A percentile compares a stretch with the other conserved stretches of the same genome.
Conservation (phyloP, 2,113 vertebrate genomes). For the Leptobrachium ailaonicum region DNA sequence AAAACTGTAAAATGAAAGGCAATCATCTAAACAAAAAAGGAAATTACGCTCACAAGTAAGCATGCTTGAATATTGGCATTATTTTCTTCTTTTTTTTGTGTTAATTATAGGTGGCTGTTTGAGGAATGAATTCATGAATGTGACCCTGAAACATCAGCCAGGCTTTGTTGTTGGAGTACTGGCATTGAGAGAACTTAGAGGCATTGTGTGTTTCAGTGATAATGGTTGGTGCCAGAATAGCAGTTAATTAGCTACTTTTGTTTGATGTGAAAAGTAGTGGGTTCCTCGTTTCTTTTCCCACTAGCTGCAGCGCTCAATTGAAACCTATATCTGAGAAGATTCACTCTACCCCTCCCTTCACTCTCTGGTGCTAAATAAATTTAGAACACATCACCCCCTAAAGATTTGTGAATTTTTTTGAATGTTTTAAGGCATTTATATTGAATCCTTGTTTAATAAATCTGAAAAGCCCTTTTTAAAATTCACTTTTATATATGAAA, state of each 20-base stretch:
- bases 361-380: no score
- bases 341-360: neutral
- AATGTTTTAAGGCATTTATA: no score
- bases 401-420: no score
- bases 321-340: constrained; percentile 56
- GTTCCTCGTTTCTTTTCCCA: constrained; percentile 57
- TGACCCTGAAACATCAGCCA: constrained; percentile 72
- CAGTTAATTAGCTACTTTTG: constrained; percentile 75
- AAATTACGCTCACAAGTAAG: constrained; percentile 55
- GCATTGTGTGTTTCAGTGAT: constrained; percentile 71
- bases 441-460: no score
- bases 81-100: constrained; percentile 65
- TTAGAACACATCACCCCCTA: no score
- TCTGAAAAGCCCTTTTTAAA: no score
- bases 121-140: constrained; percentile 68
- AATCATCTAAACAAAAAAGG: constrained; percentile 68
- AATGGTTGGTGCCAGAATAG: constrained; percentile 66
- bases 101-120: constrained; percentile 77
- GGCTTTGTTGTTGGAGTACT: constrained; percentile 61
- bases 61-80: constrained; percentile 67
- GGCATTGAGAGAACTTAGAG: constrained; percentile 64
- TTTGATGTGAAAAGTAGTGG: constrained; percentile 69
- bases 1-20: constrained; percentile 71
- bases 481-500: no score
- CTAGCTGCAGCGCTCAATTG: constrained; percentile 65